Base-by-base conservation (phyloP, 2,797 vertebrate genomes). In the Phalanger gymnotis region DNA sequence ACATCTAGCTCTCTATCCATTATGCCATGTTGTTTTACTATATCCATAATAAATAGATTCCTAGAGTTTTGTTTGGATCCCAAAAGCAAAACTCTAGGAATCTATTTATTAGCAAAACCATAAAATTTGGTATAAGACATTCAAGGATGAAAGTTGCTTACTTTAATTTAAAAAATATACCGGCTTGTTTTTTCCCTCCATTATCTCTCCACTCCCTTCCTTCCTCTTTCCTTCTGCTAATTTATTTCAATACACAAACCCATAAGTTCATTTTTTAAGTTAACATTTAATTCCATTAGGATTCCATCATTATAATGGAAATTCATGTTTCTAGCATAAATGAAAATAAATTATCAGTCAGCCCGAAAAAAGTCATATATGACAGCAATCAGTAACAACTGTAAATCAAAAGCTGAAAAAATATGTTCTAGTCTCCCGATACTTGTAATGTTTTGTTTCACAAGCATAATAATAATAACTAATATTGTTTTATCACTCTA, bases 201-300 rank as follows among this genome's bases (percentile, higher is more conserved):
- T 3, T 34, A 92, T 90, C 40, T 34, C 54, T 91, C 54, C n/a
- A 73, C 16, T 40, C 2, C 6, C 7, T 22, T 25, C 19, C 7
- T 19, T 81, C 2, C 58, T 10, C 58, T 54, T 95, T 91, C 73
- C 55, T 52, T 92, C 66, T 34, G 30, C 11, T 2, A 2, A 30
- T 94, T 93, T 47, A 40, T 90, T 66, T 93, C 61, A 14, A 90
- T 66, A 54, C 12, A 89, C 40, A 93, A 96, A 87, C 56, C 58
- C 87, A 58, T 5, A 92, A 92, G 31, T 61, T 13, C 47, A 90
- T 87, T 28, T n/a, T 94, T 95, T 73, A 56, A 0, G 93, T 91
- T 51, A 93, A 51, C 47, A 93, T 54, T 94, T 95, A 95, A 91
- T 90, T 96, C 53, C 92, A 90, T 81, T 92, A 95, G 90, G 53